Conservation (phyloP, 2,797 vertebrate species). For the Coregonus ussuriensis region DNA sequence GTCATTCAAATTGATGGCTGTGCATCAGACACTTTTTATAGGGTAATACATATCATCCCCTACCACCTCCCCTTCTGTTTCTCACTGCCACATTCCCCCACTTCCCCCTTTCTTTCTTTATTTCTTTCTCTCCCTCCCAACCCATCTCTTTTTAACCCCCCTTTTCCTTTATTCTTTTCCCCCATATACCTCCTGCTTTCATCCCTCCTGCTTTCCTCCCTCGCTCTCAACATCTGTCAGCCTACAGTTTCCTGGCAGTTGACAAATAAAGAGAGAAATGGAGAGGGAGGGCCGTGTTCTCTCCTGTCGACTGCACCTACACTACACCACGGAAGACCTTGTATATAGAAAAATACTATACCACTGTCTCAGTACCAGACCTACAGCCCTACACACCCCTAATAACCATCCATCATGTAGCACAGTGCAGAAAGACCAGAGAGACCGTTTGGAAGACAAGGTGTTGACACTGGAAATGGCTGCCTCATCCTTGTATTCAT, state of each 20-base stretch:
- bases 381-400: neutral
- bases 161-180: slow-evolving; percentile 34
- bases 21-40: slow-evolving; percentile 81
- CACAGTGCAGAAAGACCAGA: slow-evolving; percentile 20
- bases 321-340: slow-evolving; percentile 20
- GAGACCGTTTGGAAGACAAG: slow-evolving; percentile 62
- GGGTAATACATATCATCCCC: slow-evolving; percentile 74
- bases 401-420: neutral
- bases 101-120: slow-evolving; percentile 43
- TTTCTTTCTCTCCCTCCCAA: slow-evolving; percentile 47
- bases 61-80: slow-evolving; percentile 50
- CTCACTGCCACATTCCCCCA: slow-evolving; percentile 48
- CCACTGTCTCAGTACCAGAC: slow-evolving; percentile 32
- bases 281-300: slow-evolving; percentile 16
- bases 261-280: slow-evolving; percentile 34
- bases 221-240: slow-evolving; percentile 63
- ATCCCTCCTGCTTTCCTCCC: slow-evolving; percentile 19
- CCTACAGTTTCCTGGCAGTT: slow-evolving; percentile 54
- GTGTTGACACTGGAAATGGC: slow-evolving; percentile 63
- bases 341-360: slow-evolving; percentile 23
- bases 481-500: slow-evolving; percentile 73
- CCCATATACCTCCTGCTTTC: slow-evolving; percentile 22
- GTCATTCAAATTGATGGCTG: slow-evolving; percentile 86
- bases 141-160: slow-evolving; percentile 48
- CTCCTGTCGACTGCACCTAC: slow-evolving; percentile 33